Conservation (phyloP, 2,888 invertebrate species). For the Axea sp. region DNA sequence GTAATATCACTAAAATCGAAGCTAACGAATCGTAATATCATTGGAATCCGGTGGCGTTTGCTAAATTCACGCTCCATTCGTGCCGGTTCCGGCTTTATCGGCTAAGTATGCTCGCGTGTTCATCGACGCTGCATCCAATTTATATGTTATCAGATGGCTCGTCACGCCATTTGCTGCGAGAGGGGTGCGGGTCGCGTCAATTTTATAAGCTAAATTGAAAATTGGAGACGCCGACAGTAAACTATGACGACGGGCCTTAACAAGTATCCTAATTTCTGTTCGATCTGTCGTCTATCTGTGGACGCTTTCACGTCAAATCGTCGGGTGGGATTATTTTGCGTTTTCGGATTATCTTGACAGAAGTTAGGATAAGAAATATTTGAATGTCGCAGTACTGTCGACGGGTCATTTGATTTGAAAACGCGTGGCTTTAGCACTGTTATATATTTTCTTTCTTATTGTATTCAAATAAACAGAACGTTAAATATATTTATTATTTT, state of each 20-base stretch:
- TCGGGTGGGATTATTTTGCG: constrained; percentile 26
- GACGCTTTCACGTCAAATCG: constrained; percentile 21
- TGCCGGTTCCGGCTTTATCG: constrained; percentile 39
- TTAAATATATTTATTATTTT: no score
- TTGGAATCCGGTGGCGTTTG: constrained; percentile 65
- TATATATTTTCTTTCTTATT: no score
- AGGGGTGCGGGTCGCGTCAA: constrained; percentile 32
- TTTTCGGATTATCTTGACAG: constrained; percentile 11
- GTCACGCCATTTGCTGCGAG: constrained; percentile 50
- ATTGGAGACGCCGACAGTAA: constrained; percentile 48
- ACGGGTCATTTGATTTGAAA: no score
- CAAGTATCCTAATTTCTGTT: constrained; percentile 54
- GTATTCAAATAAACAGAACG: no score
- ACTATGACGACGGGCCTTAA: constrained; percentile 45
- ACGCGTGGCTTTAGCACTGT: no score
- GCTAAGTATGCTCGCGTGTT: constrained; percentile 58
- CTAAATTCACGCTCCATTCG: constrained; percentile 56
- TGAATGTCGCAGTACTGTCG: background rate
- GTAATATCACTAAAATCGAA: constrained; percentile 72
- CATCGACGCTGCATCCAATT: constrained; percentile 59
- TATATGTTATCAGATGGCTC: constrained; percentile 59
- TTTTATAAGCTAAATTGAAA: constrained; percentile 59
- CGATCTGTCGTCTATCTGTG: constrained; percentile 25
- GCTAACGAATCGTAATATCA: constrained; percentile 73
- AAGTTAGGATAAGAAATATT: background rate